Evolutionary conservation across 2,888 invertebrate species (phyloP).

Genomic region (Mylabris sibirica): DNA sequence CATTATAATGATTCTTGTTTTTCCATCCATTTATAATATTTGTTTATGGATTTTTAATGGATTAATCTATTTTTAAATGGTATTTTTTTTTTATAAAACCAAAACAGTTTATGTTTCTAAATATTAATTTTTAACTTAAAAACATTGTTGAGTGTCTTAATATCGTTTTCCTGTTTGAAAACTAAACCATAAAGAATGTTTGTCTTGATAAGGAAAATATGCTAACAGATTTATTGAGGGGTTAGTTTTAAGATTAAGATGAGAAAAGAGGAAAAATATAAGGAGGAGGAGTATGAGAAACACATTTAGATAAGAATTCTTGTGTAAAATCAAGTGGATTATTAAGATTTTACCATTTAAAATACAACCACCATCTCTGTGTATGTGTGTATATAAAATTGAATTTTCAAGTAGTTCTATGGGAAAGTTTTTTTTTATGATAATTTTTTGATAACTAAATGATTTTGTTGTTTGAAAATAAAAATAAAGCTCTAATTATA

Average conservation of each 20-base stretch:
- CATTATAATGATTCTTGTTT: not conserved
- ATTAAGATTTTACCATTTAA: not conserved
- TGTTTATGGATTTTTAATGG: not conserved
- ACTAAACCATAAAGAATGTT: not conserved
- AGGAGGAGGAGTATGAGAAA: not conserved
- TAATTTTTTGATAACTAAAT: not conserved
- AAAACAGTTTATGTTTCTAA: not conserved
- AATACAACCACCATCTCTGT: not conserved
- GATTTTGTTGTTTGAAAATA: not conserved
- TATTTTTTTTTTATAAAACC: not conserved
- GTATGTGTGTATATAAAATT: too few species aligned
- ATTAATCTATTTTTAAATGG: not conserved
- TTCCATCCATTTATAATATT: not conserved
- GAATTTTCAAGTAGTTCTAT: not conserved
- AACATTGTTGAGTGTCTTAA: not conserved
- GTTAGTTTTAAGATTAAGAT: not conserved
- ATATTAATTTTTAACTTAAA: not conserved
- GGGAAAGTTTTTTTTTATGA: not conserved
- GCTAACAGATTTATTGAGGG: constrained; percentile 8
- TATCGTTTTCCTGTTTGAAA: not conserved
- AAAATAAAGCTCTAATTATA: not conserved
- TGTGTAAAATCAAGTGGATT: not conserved
- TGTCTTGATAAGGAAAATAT: not conserved
- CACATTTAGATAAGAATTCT: not conserved
- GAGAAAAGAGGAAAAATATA: not conserved